Percentiles rank a stretch among this genome's conserved stretches.
phyloP scores from a whole-genome alignment of 1,140 invertebrate species.

The Trachymyrmex septentrionalis region DNA sequence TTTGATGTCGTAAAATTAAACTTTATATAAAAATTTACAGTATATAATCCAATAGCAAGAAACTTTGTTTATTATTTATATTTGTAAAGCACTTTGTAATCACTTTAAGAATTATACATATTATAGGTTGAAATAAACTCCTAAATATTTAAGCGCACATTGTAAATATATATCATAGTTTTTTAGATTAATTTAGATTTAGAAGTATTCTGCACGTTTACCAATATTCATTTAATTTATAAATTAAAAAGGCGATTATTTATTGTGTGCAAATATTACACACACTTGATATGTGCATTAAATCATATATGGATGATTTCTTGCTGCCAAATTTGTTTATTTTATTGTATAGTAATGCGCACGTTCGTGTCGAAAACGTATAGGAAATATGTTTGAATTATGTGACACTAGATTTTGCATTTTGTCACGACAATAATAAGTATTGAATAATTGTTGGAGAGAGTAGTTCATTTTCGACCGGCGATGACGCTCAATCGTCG shows the following conservation, averaged over 20 bases:
- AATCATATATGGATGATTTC: not conserved
- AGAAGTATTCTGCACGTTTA: not conserved
- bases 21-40: not conserved
- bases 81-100: not conserved
- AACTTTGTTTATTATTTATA: not conserved
- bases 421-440: slow-evolving; percentile 45
- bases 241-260: slow-evolving; percentile 14
- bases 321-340: not conserved
- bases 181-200: not conserved
- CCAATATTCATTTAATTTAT: not conserved
- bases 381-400: slow-evolving; percentile 12
- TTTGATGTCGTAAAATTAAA: not conserved
- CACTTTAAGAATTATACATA: not conserved
- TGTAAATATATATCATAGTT: not conserved
- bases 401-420: not conserved
- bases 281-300: not conserved
- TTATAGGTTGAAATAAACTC: not conserved
- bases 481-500: slow-evolving; percentile 26
- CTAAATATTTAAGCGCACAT: not conserved
- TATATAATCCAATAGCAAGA: not conserved
- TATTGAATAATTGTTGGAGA: slow-evolving; percentile 34
- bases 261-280: slow-evolving; percentile 4
- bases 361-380: not conserved
- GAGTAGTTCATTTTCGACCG: slow-evolving; percentile 42
- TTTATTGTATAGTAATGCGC: not conserved